Evolutionary conservation across 2,797 vertebrate species (phyloP).

Genomic region (Psittacula echo): DNA sequence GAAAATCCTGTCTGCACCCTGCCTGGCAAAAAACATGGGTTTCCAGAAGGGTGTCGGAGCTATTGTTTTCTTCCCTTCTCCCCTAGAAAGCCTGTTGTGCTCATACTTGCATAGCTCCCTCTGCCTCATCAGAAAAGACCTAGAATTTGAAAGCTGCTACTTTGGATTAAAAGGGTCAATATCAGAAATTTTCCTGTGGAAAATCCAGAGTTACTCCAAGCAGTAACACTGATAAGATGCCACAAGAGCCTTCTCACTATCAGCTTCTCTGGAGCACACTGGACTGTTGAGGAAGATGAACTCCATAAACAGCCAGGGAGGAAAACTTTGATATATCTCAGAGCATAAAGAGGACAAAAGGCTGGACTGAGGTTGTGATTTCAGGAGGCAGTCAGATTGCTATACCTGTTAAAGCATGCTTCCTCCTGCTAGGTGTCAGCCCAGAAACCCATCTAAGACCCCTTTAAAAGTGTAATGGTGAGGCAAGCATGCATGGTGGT

Average conservation of each 20-base stretch:
- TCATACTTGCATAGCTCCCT: neutral
- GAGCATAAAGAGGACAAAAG: neutral
- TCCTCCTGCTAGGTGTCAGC: neutral
- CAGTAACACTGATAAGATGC: neutral
- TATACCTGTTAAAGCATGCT: neutral
- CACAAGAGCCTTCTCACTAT: neutral
- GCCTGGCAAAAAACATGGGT: neutral
- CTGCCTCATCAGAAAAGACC: neutral
- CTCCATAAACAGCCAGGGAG: neutral
- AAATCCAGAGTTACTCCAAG: neutral
- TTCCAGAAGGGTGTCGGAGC: neutral
- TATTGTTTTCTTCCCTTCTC: constrained; percentile 13
- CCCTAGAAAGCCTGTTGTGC: neutral
- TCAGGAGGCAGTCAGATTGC: neutral
- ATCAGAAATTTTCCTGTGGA: neutral
- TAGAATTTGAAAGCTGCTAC: neutral
- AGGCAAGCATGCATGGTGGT: neutral
- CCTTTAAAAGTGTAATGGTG: neutral
- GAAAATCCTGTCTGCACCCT: constrained; percentile 45
- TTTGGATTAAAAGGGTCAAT: neutral
- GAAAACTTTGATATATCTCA: neutral
- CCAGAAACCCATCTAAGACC: neutral
- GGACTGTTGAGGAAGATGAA: neutral
- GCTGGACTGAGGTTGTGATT: neutral
- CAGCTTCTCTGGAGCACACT: neutral